Evolutionary conservation across 2,888 invertebrate genomes (phyloP).

Genomic region (Rugalucina vietnamica): DNA sequence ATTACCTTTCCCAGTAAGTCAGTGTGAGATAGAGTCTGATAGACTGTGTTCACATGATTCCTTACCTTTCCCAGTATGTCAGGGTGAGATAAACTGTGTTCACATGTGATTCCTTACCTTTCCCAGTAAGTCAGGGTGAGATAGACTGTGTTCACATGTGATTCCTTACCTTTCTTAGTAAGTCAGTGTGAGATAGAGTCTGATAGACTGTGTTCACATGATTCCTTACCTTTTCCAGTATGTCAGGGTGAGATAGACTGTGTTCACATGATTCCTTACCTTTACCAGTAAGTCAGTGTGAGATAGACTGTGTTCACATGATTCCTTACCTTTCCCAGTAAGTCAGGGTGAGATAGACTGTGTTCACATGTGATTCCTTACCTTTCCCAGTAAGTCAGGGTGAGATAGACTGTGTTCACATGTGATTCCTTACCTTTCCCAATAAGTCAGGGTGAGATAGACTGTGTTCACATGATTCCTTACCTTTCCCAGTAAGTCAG

Average conservation of each 20-base stretch:
- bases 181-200: not conserved
- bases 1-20: no score
- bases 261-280: not conserved
- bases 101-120: no score
- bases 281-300: not conserved
- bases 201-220: not conserved
- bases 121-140: not conserved
- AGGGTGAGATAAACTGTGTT: no score
- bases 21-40: no score
- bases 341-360: not conserved
- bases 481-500: no score
- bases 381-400: no score
- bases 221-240: not conserved
- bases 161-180: not conserved
- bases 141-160: no score
- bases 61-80: no score
- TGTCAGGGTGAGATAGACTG: not conserved
- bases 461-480: no score
- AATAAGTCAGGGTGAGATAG: not conserved
- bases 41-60: no score
- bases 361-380: no score
- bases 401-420: not conserved
- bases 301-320: constrained; percentile 2
- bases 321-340: not conserved
- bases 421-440: not conserved